Evolutionary conservation across 1,140 invertebrate genomes (phyloP).

Genomic region (Bombus confusus): DNA sequence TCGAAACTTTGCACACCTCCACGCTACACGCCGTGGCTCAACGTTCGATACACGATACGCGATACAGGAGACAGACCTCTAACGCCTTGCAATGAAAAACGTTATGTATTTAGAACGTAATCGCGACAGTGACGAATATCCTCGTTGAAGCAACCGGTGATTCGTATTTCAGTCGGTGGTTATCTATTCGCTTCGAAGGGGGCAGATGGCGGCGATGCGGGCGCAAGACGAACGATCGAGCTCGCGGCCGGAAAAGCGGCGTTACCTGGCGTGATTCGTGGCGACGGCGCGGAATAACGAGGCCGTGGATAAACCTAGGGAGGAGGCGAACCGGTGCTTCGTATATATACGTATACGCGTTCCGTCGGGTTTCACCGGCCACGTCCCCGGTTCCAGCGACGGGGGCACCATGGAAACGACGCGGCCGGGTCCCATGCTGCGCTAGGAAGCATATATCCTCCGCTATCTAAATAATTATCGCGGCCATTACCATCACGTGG

Average conservation of each 20-base stretch:
- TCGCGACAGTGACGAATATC: not conserved
- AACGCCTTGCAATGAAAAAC: not conserved
- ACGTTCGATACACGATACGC: not conserved
- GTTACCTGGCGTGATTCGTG: constrained; percentile 8
- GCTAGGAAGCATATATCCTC: constrained; percentile 80
- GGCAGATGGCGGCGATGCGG: constrained; percentile 12
- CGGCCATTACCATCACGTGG: constrained; percentile 80
- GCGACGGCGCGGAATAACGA: constrained; percentile 33
- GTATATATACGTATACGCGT: not conserved
- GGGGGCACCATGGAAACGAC: constrained; percentile 71
- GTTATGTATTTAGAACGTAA: not conserved
- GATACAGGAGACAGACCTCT: no score
- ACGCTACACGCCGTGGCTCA: not conserved
- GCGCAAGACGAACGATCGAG: constrained; percentile 39
- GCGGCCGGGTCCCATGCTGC: constrained; percentile 77
- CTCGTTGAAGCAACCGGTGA: not conserved
- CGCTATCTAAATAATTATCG: constrained; percentile 82
- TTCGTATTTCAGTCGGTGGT: constrained; percentile 2
- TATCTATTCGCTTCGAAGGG: constrained; percentile 15
- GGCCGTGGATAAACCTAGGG: not conserved
- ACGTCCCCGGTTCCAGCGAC: constrained; percentile 49
- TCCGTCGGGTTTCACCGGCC: constrained; percentile 47
- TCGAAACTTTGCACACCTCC: not conserved
- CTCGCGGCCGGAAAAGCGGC: not conserved
- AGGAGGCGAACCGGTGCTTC: constrained; percentile 32